Percentiles rank a stretch among this genome's conserved stretches.
Evolutionary conservation across 1,140 invertebrate genomes (phyloP).

Genomic region (Venturia canescens): DNA sequence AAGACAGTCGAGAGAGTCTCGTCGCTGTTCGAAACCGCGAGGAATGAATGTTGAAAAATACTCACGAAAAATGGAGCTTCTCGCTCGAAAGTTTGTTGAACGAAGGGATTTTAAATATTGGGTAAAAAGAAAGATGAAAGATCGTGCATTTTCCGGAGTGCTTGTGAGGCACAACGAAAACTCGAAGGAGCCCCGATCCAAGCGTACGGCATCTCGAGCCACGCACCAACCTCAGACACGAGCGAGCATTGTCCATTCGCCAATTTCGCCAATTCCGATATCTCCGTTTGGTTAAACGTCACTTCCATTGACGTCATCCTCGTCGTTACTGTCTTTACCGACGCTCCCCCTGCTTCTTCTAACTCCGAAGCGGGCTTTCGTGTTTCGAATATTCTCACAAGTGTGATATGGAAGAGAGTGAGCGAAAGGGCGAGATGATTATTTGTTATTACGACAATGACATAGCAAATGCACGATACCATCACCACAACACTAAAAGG

Average conservation of each 20-base stretch:
- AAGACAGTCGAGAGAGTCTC: too few species aligned
- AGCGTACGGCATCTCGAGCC: constrained; percentile 65
- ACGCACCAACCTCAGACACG: constrained; percentile 68
- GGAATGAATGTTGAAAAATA: too few species aligned
- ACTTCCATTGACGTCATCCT: too few species aligned
- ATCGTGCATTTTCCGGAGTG: not conserved
- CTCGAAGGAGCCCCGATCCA: constrained; percentile 68
- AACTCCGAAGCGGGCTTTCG: constrained; percentile 28
- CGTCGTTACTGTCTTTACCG: too few species aligned
- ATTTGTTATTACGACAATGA: constrained; percentile 69
- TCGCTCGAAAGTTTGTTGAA: too few species aligned
- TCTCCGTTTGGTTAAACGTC: too few species aligned
- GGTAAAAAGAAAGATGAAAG: not conserved
- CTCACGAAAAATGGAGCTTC: not conserved
- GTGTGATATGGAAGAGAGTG: constrained; percentile 45
- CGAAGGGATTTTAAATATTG: too few species aligned
- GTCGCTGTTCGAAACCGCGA: too few species aligned
- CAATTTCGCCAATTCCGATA: constrained; percentile 57
- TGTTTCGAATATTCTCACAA: too few species aligned
- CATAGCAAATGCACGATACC: constrained; percentile 77
- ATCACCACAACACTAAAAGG: constrained; percentile 75
- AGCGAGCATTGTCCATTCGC: constrained; percentile 54
- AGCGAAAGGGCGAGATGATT: constrained; percentile 54
- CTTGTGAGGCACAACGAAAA: constrained; percentile 60
- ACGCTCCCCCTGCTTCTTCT: too few species aligned